A percentile compares a stretch with the other conserved stretches of the same genome.
phyloP scores from a whole-genome alignment of 2,888 invertebrate genomes.

The Nebria brevicollis region DNA sequence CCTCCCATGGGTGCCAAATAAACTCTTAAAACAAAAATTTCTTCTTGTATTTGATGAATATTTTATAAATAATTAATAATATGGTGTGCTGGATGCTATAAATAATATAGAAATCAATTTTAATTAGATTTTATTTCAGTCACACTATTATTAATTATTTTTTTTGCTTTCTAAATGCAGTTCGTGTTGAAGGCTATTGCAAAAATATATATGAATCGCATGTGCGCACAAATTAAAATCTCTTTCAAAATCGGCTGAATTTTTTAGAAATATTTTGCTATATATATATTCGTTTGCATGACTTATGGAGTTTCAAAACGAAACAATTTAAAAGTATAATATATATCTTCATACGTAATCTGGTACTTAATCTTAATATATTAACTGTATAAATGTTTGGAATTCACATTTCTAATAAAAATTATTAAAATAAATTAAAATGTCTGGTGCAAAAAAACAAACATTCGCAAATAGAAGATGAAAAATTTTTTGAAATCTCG shows the following conservation, averaged over 20 bases:
- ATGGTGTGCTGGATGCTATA: not conserved
- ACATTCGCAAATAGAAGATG: too few species aligned
- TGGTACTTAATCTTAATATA: not conserved
- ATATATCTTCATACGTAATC: not conserved
- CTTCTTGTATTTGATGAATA: too few species aligned
- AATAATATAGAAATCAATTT: conserved; percentile 1
- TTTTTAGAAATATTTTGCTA: not conserved
- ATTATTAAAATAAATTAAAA: not conserved
- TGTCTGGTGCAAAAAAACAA: too few species aligned
- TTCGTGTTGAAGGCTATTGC: not conserved
- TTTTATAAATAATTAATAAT: not conserved
- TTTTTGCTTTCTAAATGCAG: conserved; percentile 1
- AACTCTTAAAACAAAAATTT: too few species aligned
- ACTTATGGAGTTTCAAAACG: not conserved
- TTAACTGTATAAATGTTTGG: not conserved
- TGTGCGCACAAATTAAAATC: not conserved
- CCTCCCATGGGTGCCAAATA: too few species aligned
- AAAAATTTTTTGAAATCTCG: too few species aligned
- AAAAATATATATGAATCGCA: not conserved
- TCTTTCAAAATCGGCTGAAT: not conserved
- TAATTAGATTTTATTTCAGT: not conserved
- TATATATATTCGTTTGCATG: not conserved
- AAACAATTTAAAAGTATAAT: not conserved
- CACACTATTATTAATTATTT: not conserved
- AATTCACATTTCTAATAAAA: not conserved